phyloP scores from a whole-genome alignment of 2,113 vertebrate genomes.

The Podarcis raffonei region DNA sequence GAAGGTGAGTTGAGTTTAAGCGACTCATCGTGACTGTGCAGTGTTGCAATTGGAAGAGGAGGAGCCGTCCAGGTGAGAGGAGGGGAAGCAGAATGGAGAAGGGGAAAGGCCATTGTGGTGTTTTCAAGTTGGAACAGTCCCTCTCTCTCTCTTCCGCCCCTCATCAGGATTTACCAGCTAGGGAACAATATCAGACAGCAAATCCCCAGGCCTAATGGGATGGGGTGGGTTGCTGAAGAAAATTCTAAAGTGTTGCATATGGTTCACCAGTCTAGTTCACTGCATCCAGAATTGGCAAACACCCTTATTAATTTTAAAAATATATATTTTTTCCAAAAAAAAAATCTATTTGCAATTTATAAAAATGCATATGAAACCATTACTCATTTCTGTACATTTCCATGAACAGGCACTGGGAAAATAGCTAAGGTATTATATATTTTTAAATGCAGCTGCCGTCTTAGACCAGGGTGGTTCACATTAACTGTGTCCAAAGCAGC shows the following conservation, averaged over 20 bases:
- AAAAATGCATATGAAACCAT: too few relatives aligned
- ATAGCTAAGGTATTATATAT: too few relatives aligned
- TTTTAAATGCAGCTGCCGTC: too few relatives aligned
- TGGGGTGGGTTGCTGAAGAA: background rate
- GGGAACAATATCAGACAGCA: background rate
- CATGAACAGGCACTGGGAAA: too few relatives aligned
- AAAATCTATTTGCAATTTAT: too few relatives aligned
- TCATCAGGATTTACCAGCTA: background rate
- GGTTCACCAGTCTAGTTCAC: too few relatives aligned
- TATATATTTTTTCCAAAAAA: too few relatives aligned
- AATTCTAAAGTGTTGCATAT: background rate
- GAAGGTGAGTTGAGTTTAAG: background rate
- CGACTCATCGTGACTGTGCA: conserved; percentile 1
- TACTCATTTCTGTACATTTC: too few relatives aligned
- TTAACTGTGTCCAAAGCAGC: too few relatives aligned
- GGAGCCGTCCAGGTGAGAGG: background rate
- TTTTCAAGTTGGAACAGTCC: background rate
- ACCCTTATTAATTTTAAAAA: too few relatives aligned
- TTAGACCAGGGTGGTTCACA: too few relatives aligned
- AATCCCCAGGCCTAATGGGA: background rate
- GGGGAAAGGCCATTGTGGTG: background rate
- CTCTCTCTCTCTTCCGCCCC: background rate
- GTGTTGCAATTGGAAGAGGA: background rate
- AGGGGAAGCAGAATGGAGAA: background rate
- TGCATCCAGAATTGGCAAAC: too few relatives aligned